Evolutionary conservation across 30 jellyfish, hydroid and myxozoan species (phyloP).

Genomic region (Cassiopea andromeda): DNA sequence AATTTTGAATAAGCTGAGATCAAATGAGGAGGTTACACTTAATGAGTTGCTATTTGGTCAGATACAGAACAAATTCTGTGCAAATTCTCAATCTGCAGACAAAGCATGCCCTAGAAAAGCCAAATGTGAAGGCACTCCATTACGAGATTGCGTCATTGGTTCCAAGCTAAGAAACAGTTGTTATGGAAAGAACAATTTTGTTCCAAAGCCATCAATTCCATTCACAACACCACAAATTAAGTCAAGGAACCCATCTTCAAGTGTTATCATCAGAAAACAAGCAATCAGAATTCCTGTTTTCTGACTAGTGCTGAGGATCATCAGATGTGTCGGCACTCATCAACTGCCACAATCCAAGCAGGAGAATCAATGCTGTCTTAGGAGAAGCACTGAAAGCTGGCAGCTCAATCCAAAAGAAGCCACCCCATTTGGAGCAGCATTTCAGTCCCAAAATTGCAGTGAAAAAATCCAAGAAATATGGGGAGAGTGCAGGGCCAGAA

Average conservation of each 20-base stretch:
- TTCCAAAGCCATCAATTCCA: not conserved
- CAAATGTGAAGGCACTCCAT: not conserved
- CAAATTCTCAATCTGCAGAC: not conserved
- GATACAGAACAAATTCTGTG: not conserved
- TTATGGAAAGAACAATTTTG: constrained; percentile 5
- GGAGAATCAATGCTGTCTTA: not conserved
- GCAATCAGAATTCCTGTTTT: constrained; percentile 57
- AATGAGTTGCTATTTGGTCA: not conserved
- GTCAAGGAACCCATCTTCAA: not conserved
- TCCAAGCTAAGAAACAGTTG: not conserved
- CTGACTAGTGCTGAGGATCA: constrained; percentile 63
- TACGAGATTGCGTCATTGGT: not conserved
- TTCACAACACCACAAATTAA: not conserved
- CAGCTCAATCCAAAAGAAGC: not conserved
- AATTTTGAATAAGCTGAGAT: not conserved
- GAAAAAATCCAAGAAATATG: not conserved
- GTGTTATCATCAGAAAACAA: constrained; percentile 4
- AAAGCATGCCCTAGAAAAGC: not conserved
- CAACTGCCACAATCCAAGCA: not conserved
- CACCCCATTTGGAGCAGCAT: not conserved
- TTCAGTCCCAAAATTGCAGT: not conserved
- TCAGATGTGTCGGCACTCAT: not conserved
- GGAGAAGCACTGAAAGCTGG: not conserved
- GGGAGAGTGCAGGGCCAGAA: not conserved
- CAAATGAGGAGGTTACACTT: not conserved